These are phyloP conservation scores for Notoglanidium macrostoma DNA, from an alignment of 2,797 vertebrate species.

Conservation along the genomic window DNA sequence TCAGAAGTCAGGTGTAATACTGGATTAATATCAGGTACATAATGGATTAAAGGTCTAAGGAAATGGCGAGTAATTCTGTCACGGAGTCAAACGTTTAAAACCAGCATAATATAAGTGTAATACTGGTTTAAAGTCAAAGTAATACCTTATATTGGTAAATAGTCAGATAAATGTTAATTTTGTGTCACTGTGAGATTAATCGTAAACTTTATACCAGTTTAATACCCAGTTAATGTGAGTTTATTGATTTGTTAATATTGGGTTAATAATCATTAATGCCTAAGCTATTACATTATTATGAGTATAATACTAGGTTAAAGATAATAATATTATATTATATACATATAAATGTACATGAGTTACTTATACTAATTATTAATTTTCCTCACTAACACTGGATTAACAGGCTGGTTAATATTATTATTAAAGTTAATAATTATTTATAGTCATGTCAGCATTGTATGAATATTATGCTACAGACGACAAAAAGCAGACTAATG, in stretches of 20 bases:
- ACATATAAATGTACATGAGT: neutral
- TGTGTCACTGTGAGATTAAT: neutral
- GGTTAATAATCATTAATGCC: neutral
- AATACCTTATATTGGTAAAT: neutral
- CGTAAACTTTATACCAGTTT: neutral
- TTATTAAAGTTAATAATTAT: neutral
- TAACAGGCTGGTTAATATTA: neutral
- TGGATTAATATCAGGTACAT: neutral
- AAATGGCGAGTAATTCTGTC: neutral
- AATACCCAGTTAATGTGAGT: neutral
- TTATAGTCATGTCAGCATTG: neutral
- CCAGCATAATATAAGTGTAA: neutral
- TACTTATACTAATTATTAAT: neutral
- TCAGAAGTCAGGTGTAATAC: neutral
- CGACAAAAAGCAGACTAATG: neutral
- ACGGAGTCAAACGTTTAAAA: neutral
- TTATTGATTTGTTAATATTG: neutral
- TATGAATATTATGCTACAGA: neutral
- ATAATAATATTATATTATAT: neutral
- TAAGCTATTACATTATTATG: neutral
- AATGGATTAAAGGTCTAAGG: neutral
- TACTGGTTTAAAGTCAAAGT: neutral
- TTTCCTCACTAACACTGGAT: neutral
- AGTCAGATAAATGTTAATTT: neutral
- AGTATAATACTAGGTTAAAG: neutral